Evolutionary conservation across 2,797 vertebrate species (phyloP).

Genomic region (Danio kyathit): DNA sequence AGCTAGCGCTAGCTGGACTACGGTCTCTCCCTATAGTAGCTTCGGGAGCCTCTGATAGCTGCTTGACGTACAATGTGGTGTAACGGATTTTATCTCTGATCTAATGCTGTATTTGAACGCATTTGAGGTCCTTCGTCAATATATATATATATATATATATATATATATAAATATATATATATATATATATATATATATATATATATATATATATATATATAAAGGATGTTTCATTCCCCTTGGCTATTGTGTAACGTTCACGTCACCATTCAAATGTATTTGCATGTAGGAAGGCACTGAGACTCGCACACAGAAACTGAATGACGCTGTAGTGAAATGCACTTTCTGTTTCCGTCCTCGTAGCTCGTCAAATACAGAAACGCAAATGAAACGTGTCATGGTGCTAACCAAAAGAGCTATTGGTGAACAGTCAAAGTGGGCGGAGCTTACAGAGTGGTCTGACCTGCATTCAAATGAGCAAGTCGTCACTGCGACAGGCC

Average conservation of each 20-base stretch:
- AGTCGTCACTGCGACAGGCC: constrained; percentile 64
- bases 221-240: constrained; percentile 59
- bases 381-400: constrained; percentile 46
- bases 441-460: constrained; percentile 56
- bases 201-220: too few relatives aligned
- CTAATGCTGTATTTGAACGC: constrained; percentile 59
- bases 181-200: too few relatives aligned
- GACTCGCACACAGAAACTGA: constrained; percentile 74
- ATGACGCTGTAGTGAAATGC: constrained; percentile 66
- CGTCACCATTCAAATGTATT: constrained; percentile 77
- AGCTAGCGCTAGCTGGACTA: constrained; percentile 53
- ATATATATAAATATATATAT: too few relatives aligned
- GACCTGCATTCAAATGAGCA: constrained; percentile 69
- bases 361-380: constrained; percentile 44
- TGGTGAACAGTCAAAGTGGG: constrained; percentile 50
- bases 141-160: too few relatives aligned
- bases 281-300: constrained; percentile 83
- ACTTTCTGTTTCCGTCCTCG: constrained; percentile 63
- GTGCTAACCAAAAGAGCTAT: constrained; percentile 29
- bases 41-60: constrained; percentile 56
- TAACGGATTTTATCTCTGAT: constrained; percentile 46
- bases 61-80: constrained; percentile 46
- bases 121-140: constrained; percentile 62
- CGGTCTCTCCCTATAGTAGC: constrained; percentile 66
- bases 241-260: constrained; percentile 76